Percentiles rank a stretch among this genome's conserved stretches.
These are phyloP conservation scores for Drosophila sordidapex DNA, from an alignment of 2,888 invertebrate species.

Conservation along the genomic window DNA sequence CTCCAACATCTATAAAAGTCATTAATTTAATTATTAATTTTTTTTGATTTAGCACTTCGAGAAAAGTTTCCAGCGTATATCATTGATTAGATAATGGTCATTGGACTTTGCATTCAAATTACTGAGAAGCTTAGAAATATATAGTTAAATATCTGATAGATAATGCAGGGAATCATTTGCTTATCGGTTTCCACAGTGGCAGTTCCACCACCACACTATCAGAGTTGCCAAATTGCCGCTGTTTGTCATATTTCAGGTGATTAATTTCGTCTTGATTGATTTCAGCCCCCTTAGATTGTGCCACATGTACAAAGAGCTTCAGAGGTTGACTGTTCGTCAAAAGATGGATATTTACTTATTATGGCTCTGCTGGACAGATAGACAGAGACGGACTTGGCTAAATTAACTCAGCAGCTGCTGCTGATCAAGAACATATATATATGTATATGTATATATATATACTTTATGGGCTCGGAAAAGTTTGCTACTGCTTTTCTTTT, in stretches of 20 bases:
- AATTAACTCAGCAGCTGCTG: not conserved
- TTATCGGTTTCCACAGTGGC: not conserved
- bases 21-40: too few species aligned
- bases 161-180: not conserved
- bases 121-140: not conserved
- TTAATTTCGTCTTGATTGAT: not conserved
- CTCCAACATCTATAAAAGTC: too few species aligned
- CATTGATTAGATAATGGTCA: not conserved
- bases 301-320: too few species aligned
- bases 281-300: not conserved
- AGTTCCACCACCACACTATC: not conserved
- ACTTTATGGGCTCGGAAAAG: not conserved
- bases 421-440: not conserved
- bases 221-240: not conserved
- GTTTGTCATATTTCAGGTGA: not conserved
- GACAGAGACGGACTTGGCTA: not conserved
- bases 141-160: not conserved
- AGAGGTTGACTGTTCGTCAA: too few species aligned
- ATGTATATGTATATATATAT: not conserved
- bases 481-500: not conserved
- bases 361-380: not conserved
- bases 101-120: not conserved
- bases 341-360: not conserved
- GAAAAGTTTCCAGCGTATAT: too few species aligned
- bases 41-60: too few species aligned